Conservation (phyloP, 2,797 vertebrate species). For the Nannoperca australis region DNA sequence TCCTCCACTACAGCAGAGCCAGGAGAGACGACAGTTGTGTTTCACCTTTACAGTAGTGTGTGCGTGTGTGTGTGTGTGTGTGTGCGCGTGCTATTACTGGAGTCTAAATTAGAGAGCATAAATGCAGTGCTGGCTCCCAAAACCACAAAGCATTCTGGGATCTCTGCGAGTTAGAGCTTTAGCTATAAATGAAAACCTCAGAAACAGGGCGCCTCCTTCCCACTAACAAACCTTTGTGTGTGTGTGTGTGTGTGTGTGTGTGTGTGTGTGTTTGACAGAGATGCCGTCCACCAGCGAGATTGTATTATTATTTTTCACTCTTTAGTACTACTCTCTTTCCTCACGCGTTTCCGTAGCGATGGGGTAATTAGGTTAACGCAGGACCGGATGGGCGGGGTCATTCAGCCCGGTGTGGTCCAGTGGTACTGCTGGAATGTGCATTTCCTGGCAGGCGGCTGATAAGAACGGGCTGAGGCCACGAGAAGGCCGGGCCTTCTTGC, state of each 20-base stretch:
- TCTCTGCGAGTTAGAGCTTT: constrained; percentile 70
- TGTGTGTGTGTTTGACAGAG: constrained; percentile 23
- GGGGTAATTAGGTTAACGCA: constrained; percentile 69
- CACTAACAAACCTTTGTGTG: constrained; percentile 47
- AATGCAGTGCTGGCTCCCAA: constrained; percentile 69
- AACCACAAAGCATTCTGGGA: constrained; percentile 84
- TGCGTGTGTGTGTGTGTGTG: constrained; percentile 19
- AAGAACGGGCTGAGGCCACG: constrained; percentile 39
- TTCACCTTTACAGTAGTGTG: constrained; percentile 46
- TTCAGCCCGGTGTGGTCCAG: constrained; percentile 42
- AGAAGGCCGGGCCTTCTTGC: constrained; percentile 50
- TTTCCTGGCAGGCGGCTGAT: constrained; percentile 70
- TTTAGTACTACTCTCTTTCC: constrained; percentile 20
- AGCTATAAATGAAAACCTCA: constrained; percentile 81
- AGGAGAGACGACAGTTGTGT: constrained; percentile 25
- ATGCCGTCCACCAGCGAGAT: constrained; percentile 22
- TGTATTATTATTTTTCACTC: constrained; percentile 21
- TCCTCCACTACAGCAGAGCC: constrained; percentile 18
- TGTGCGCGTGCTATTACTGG: constrained; percentile 73
- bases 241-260: constrained; percentile 30
- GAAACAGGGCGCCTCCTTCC: constrained; percentile 75
- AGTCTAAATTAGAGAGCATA: constrained; percentile 84
- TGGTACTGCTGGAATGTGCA: constrained; percentile 62
- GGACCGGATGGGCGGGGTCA: constrained; percentile 70
- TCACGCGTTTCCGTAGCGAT: constrained; percentile 44